These are phyloP conservation scores for Leptogaster cylindrica DNA, from an alignment of 2,888 invertebrate species.

Conservation along the genomic window DNA sequence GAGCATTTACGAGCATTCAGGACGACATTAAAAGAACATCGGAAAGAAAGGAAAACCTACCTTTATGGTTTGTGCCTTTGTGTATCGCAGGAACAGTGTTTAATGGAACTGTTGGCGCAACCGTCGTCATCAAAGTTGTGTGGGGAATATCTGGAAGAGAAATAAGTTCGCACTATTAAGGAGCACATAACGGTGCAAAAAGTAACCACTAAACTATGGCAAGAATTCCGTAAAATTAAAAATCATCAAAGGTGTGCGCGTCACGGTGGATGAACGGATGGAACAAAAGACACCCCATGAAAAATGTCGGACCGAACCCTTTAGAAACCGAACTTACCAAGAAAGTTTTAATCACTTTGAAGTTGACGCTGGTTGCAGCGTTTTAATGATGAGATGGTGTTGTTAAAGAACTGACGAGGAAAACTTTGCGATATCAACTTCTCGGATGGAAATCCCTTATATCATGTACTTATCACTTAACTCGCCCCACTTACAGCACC, in stretches of 20 bases:
- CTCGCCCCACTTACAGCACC: background rate
- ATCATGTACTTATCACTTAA: slow-evolving; percentile 25
- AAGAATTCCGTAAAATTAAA: too few relatives aligned
- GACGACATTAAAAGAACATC: slow-evolving; percentile 33
- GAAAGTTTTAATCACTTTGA: slow-evolving; percentile 35
- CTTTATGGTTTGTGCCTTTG: slow-evolving; percentile 59
- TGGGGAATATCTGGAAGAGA: slow-evolving; percentile 58
- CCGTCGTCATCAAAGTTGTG: slow-evolving; percentile 60
- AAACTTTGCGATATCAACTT: slow-evolving; percentile 32
- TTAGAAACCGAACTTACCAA: slow-evolving; percentile 11
- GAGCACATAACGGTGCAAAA: slow-evolving; percentile 15
- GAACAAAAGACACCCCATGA: background rate
- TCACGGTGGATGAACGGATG: too few relatives aligned
- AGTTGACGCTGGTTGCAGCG: slow-evolving; percentile 25
- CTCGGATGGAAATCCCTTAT: slow-evolving; percentile 17
- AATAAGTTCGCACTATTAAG: slow-evolving; percentile 13
- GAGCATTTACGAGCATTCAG: background rate
- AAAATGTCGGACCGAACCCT: background rate
- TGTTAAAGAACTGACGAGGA: slow-evolving; percentile 23
- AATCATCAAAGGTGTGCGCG: too few relatives aligned
- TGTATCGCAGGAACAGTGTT: slow-evolving; percentile 57
- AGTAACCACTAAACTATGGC: background rate
- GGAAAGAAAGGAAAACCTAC: slow-evolving; percentile 51
- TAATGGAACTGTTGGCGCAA: slow-evolving; percentile 59
- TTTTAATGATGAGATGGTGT: slow-evolving; percentile 25